phyloP scores from a whole-genome alignment of 2,113 vertebrate species.

The Hippoglossus stenolepis region DNA sequence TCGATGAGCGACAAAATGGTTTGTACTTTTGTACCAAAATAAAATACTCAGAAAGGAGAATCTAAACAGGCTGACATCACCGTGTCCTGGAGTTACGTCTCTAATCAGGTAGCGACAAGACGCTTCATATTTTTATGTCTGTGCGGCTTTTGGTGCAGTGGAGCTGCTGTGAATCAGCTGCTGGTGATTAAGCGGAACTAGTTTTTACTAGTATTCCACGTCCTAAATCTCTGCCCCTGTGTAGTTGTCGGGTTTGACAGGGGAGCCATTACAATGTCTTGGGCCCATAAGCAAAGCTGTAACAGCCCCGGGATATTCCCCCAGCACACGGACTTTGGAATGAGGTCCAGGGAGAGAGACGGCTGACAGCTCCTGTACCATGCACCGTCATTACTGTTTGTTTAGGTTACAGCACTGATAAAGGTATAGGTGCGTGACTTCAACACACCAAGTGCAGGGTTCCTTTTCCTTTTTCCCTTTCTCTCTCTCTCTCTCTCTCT shows the following conservation, averaged over 20 bases:
- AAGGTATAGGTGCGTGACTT: conserved; percentile 14
- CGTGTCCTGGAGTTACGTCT: background rate
- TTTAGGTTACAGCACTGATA: conserved; percentile 44
- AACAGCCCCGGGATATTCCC: conserved; percentile 31
- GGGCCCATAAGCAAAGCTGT: conserved; percentile 17
- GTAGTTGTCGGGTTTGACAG: background rate
- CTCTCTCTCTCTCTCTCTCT: background rate
- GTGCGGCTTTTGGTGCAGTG: conserved; percentile 2
- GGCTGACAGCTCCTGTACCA: background rate
- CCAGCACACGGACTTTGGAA: conserved; percentile 64
- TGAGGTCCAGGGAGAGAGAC: background rate
- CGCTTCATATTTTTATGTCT: conserved; percentile 1
- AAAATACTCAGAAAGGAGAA: too few species aligned
- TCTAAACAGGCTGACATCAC: too few species aligned
- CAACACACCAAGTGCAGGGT: background rate
- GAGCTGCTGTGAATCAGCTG: background rate
- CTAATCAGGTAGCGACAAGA: background rate
- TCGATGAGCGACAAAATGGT: too few species aligned
- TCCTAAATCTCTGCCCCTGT: background rate
- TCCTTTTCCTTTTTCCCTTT: background rate
- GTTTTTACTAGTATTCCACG: background rate
- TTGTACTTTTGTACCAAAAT: too few species aligned
- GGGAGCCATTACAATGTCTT: conserved; percentile 21
- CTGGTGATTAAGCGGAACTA: background rate
- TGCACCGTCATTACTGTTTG: background rate